Evolutionary conservation across 2,888 invertebrate species (phyloP).

Genomic region (Stramonita haemastoma): DNA sequence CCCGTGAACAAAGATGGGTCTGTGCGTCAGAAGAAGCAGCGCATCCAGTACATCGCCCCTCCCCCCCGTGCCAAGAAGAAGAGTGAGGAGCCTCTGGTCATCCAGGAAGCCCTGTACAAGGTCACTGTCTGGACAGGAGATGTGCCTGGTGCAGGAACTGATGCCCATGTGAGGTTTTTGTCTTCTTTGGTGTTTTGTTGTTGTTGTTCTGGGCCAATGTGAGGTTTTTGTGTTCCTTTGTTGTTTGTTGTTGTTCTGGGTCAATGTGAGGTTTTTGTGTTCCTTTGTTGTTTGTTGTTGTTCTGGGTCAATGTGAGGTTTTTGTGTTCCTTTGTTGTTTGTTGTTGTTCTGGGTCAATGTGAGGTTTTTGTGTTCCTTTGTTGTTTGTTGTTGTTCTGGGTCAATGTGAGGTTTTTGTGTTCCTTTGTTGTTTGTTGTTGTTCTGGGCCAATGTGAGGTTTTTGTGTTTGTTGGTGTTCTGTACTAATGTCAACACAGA

Average conservation of each 20-base stretch:
- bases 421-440: neutral
- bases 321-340: neutral
- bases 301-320: constrained; percentile 60
- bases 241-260: too few relatives aligned
- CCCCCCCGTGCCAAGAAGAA: constrained; percentile 59
- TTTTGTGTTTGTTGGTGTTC: too few relatives aligned
- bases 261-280: constrained; percentile 57
- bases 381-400: too few relatives aligned
- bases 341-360: constrained; percentile 50
- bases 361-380: constrained; percentile 48
- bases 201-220: constrained; percentile 65
- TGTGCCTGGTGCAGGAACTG: constrained; percentile 60
- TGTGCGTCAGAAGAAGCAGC: constrained; percentile 53
- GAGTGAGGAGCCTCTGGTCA: constrained; percentile 51
- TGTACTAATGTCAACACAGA: too few relatives aligned
- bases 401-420: constrained; percentile 58
- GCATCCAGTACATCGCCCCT: constrained; percentile 67
- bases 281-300: neutral
- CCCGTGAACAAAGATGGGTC: constrained; percentile 42
- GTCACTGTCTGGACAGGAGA: constrained; percentile 68
- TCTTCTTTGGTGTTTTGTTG: neutral
- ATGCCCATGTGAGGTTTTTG: constrained; percentile 63
- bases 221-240: constrained; percentile 39
- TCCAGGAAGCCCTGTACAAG: constrained; percentile 64
- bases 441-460: too few relatives aligned